Evolutionary conservation across 2,888 invertebrate species (phyloP).

Genomic region (Formica aserva): DNA sequence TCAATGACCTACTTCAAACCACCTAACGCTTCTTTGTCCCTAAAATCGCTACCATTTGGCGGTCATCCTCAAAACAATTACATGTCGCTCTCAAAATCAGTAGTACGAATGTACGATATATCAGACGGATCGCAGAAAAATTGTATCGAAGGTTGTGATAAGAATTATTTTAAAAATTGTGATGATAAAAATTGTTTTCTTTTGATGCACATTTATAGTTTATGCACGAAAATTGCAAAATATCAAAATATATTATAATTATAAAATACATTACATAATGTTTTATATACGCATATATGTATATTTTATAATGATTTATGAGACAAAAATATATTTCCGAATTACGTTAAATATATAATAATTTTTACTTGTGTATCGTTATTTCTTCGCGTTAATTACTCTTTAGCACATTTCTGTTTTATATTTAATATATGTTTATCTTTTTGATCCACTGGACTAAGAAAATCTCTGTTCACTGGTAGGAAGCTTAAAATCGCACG

Average conservation of each 20-base stretch:
- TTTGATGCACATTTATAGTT: not conserved
- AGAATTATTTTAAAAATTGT: not conserved
- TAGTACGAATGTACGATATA: not conserved
- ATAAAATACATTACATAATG: conserved; percentile 2
- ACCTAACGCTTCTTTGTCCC: conserved; percentile 25
- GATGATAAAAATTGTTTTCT: not conserved
- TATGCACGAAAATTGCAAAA: not conserved
- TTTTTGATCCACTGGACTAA: not conserved
- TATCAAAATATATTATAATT: conserved; percentile 11
- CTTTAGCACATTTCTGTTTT: not conserved
- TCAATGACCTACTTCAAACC: conserved; percentile 44
- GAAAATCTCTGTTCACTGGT: not conserved
- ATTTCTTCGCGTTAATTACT: not conserved
- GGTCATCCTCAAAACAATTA: conserved; percentile 15
- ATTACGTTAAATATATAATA: not conserved
- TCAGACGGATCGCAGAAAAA: not conserved
- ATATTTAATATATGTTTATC: not conserved
- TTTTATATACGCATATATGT: not conserved
- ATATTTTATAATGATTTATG: not conserved
- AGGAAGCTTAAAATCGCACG: not conserved
- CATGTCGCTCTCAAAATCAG: conserved; percentile 20
- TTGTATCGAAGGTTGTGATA: not conserved
- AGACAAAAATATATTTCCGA: not conserved
- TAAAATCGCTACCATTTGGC: conserved; percentile 29
- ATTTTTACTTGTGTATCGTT: not conserved